Base-by-base conservation (phyloP, 2,888 invertebrate genomes). In the Parasteatoda lunata region DNA sequence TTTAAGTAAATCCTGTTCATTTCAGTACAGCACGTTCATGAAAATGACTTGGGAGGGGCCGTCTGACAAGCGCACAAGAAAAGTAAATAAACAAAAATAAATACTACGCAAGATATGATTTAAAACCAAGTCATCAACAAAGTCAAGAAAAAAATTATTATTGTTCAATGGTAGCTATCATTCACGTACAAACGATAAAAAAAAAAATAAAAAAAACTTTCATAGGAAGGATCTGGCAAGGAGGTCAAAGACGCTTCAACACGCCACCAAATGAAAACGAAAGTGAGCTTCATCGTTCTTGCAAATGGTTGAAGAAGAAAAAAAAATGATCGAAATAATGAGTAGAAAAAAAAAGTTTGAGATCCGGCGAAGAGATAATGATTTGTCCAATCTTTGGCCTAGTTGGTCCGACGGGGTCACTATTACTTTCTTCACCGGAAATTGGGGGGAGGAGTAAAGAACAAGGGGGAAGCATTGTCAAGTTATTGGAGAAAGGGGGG, bases 371-470 rank as follows among this genome's bases (percentile, higher is more conserved):
- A 52, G 48, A 66, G 80, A 86, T 86, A 86, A 80, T 76, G 80
- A 76, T 77, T 71, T 77, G 85, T 80, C 80, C 75, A 86, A 80
- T 86, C 85, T 77, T 71, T 77, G 85, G 77, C 85, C 85, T 86
- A 86, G 54, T 86, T 86, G 80, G 77, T 80, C 71, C 54, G 75
- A 81, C 71, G 85, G 80, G 85, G 85, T 86, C 85, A 84, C 69
- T 69, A 75, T 54, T 66, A 66, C 85, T 86, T 72, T 86, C 77
- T 70, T 64, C 85, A 70, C 76, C 85, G 85, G 85, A 86, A 80
- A 77, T 80, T 51, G 59, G 66, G 64, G 54, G 75, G 65, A 49
- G 66, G 49, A 52, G 51, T 30, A 30, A 48, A 9, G 52, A 9
- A 15, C 15, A 51, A 30, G 47, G 48, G 69, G 76, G 78, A 30